phyloP scores from a whole-genome alignment of 1,140 invertebrate species.

The Campoletis sonorensis region DNA sequence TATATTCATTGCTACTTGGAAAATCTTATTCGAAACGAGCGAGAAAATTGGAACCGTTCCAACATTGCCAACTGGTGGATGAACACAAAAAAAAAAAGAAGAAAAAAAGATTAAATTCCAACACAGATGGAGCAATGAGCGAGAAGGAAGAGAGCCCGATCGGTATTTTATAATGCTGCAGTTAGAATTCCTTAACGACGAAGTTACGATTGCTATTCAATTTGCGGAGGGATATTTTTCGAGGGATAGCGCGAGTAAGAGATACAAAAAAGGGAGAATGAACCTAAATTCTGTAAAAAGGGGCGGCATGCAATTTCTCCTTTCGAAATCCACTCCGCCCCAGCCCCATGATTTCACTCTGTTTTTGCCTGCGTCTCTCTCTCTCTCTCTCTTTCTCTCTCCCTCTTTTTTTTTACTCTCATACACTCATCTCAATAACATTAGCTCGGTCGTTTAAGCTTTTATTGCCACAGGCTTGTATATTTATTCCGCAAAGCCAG shows the following conservation, averaged over 20 bases:
- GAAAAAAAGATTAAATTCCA: constrained; percentile 33
- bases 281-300: constrained; percentile 60
- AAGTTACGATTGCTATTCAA: constrained; percentile 64
- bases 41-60: constrained; percentile 18
- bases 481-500: constrained; percentile 58
- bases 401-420: constrained; percentile 44
- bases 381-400: constrained; percentile 40
- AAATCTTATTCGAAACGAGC: constrained; percentile 5
- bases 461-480: constrained; percentile 64
- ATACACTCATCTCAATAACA: constrained; percentile 73
- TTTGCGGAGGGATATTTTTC: constrained; percentile 62
- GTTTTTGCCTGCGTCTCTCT: constrained; percentile 12
- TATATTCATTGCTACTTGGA: constrained; percentile 24
- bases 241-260: constrained; percentile 25
- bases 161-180: constrained; percentile 61
- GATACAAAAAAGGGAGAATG: constrained; percentile 20
- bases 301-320: constrained; percentile 68
- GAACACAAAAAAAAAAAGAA: too few relatives aligned
- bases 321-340: constrained; percentile 63
- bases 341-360: background rate
- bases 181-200: constrained; percentile 64
- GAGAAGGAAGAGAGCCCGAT: constrained; percentile 25
- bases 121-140: background rate
- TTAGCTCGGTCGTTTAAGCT: constrained; percentile 71
- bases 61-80: constrained; percentile 13